These are phyloP conservation scores for Lamellibrachia luymesi DNA, from an alignment of 1,140 invertebrate species.

Conservation along the genomic window DNA sequence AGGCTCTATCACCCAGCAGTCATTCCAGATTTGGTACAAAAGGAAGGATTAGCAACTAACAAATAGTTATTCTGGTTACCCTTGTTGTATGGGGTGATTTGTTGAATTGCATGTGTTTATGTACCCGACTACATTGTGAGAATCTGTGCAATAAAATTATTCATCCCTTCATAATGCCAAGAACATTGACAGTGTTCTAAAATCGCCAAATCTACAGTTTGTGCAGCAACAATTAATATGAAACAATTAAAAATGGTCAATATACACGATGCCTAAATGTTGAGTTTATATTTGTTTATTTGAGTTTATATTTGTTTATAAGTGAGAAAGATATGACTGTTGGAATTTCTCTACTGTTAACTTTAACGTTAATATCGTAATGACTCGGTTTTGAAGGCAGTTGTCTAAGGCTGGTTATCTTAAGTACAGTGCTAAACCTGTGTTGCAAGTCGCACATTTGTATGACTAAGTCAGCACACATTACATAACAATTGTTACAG, in stretches of 20 bases:
- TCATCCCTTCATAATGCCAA: background rate
- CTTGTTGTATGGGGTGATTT: background rate
- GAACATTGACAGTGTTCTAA: background rate
- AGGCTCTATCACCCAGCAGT: background rate
- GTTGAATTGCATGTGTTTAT: background rate
- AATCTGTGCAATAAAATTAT: background rate
- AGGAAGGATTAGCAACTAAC: background rate
- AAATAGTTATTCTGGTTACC: background rate
- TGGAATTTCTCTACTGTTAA: background rate
- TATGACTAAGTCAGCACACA: no score
- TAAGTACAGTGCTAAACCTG: no score
- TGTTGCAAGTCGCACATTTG: no score
- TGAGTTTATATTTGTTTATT: background rate
- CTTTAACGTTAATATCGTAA: background rate
- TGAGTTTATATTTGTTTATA: background rate
- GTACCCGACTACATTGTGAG: background rate
- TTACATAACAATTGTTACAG: no score
- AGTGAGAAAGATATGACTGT: background rate
- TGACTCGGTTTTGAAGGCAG: no score
- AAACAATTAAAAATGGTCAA: background rate
- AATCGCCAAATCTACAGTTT: background rate
- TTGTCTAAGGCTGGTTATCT: no score
- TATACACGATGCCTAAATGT: background rate
- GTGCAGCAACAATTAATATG: background rate
- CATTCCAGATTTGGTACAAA: background rate